phyloP scores from a whole-genome alignment of 2,797 vertebrate genomes.

The Bradypodion pumilum region DNA sequence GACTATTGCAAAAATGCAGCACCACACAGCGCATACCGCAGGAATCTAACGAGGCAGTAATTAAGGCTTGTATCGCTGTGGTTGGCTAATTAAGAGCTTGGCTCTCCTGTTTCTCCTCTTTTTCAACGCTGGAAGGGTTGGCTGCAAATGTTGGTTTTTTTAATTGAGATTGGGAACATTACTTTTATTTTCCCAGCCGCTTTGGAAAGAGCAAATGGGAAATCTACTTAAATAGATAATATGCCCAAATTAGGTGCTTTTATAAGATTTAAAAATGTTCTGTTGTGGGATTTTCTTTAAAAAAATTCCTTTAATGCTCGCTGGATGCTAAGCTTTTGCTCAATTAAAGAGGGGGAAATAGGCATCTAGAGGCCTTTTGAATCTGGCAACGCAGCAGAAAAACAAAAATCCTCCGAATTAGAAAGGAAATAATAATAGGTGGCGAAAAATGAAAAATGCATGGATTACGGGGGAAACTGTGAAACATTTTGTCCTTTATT shows the following conservation, averaged over 20 bases:
- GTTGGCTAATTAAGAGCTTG: background rate
- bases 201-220: no score
- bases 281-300: background rate
- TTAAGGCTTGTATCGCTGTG: background rate
- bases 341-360: background rate
- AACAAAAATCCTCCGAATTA: no score
- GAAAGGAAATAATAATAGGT: rapidly evolving
- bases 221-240: background rate
- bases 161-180: background rate
- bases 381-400: no score
- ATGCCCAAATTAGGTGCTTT: background rate
- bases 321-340: background rate
- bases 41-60: background rate
- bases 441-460: no score
- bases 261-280: background rate
- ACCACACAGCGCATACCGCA: no score
- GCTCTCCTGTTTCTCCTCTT: background rate
- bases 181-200: background rate
- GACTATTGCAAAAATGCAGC: no score
- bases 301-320: background rate
- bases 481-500: background rate
- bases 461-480: no score
- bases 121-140: background rate
- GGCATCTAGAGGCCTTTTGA: background rate
- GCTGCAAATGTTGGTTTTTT: no score